A percentile compares a stretch with the other conserved stretches of the same genome.
phyloP scores from a whole-genome alignment of 2,113 vertebrate genomes.

The Pteronura brasiliensis region DNA sequence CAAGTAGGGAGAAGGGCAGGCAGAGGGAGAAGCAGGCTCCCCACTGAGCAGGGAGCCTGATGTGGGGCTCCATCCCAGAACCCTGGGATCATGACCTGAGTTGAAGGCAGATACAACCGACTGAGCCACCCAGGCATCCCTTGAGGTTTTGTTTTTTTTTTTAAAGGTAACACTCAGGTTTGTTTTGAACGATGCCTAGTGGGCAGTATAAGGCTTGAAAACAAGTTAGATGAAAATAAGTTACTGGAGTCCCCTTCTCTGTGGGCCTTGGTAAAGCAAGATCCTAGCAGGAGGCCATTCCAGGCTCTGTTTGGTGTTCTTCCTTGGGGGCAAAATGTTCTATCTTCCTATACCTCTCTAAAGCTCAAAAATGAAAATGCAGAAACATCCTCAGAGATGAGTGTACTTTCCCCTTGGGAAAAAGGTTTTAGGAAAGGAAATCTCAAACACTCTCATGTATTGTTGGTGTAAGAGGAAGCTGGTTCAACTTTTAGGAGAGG shows the following conservation, averaged over 20 bases:
- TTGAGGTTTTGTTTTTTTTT: not conserved
- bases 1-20: no score
- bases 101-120: not conserved
- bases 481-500: not conserved
- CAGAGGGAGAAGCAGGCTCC: no score
- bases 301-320: not conserved
- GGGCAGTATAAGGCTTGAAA: not conserved
- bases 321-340: not conserved
- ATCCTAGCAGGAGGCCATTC: not conserved
- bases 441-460: not conserved
- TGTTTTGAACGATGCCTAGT: not conserved
- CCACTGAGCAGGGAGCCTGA: no score
- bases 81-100: no score
- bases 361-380: not conserved
- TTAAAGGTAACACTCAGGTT: not conserved
- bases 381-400: not conserved
- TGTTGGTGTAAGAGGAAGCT: not conserved
- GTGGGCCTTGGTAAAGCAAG: not conserved
- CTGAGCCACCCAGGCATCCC: not conserved
- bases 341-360: not conserved
- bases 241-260: not conserved
- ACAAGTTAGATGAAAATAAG: not conserved
- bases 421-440: not conserved
- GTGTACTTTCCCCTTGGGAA: not conserved
- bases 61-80: no score